These are phyloP conservation scores for Biston stratarius DNA, from an alignment of 2,888 invertebrate genomes.

Conservation along the genomic window DNA sequence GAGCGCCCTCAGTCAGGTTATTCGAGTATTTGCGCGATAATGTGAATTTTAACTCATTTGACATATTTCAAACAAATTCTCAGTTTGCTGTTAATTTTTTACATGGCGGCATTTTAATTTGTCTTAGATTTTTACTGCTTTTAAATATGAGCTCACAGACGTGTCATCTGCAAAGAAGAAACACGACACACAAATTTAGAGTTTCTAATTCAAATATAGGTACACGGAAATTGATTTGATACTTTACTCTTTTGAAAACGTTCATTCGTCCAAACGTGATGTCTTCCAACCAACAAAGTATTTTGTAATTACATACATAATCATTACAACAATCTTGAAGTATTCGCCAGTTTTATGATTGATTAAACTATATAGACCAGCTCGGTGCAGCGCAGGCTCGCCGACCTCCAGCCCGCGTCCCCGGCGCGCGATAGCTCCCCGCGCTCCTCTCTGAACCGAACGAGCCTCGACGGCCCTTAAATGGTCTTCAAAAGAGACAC, in stretches of 20 bases:
- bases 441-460: slow-evolving; percentile 52
- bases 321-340: no score
- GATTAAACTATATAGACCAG: neutral
- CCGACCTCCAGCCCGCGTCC: slow-evolving; percentile 37
- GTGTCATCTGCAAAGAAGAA: no score
- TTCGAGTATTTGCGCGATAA: slow-evolving; percentile 41
- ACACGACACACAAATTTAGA: no score
- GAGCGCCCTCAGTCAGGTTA: slow-evolving; percentile 41
- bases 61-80: slow-evolving; percentile 32
- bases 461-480: slow-evolving; percentile 58
- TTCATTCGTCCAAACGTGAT: no score
- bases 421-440: slow-evolving; percentile 58
- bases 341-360: neutral
- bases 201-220: neutral
- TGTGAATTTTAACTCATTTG: slow-evolving; percentile 50
- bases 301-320: no score
- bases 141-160: neutral
- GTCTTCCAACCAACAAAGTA: no score
- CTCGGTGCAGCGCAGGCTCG: neutral
- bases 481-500: slow-evolving; percentile 66
- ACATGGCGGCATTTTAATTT: slow-evolving; percentile 8
- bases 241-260: no score
- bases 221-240: no score
- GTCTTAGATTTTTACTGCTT: neutral
- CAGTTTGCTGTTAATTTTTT: slow-evolving; percentile 19